These are phyloP conservation scores for Neosilurus hyrtlii DNA, from an alignment of 2,797 vertebrate genomes.

Conservation along the genomic window DNA sequence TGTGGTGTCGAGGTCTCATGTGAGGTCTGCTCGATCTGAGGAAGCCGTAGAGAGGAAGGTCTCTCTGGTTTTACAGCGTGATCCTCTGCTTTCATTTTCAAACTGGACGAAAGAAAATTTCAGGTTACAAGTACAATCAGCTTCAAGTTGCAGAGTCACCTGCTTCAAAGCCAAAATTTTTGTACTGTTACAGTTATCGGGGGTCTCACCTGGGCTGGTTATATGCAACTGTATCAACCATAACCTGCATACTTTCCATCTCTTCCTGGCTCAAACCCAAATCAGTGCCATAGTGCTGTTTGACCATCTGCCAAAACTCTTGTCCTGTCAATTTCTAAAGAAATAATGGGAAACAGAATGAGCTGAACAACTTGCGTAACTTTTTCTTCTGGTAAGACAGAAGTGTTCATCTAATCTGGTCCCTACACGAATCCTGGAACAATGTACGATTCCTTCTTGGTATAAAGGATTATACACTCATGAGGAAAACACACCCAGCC, in stretches of 20 bases:
- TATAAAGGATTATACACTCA: background rate
- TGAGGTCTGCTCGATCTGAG: constrained; percentile 59
- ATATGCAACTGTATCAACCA: constrained; percentile 73
- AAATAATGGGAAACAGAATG: constrained; percentile 25
- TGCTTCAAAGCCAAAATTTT: background rate
- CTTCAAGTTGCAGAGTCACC: no score
- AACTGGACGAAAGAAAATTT: constrained; percentile 54
- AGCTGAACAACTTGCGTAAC: background rate
- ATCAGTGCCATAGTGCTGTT: constrained; percentile 90
- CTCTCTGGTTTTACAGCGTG: constrained; percentile 59
- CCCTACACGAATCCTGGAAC: background rate
- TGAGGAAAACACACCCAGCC: constrained; percentile 41
- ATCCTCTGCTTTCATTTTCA: constrained; percentile 66
- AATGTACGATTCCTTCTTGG: constrained; percentile 3
- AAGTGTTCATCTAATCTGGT: background rate
- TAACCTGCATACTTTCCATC: constrained; percentile 82
- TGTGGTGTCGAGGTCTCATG: constrained; percentile 67
- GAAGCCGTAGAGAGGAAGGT: constrained; percentile 62
- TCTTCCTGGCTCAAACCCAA: constrained; percentile 90
- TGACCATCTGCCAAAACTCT: constrained; percentile 89
- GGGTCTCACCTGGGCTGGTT: constrained; percentile 76
- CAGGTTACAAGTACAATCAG: background rate
- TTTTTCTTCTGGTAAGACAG: background rate
- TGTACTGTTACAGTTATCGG: no score
- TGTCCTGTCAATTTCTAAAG: constrained; percentile 74